Evolutionary conservation across 1,140 invertebrate species (phyloP).

Genomic region (Sycophila sp.): DNA sequence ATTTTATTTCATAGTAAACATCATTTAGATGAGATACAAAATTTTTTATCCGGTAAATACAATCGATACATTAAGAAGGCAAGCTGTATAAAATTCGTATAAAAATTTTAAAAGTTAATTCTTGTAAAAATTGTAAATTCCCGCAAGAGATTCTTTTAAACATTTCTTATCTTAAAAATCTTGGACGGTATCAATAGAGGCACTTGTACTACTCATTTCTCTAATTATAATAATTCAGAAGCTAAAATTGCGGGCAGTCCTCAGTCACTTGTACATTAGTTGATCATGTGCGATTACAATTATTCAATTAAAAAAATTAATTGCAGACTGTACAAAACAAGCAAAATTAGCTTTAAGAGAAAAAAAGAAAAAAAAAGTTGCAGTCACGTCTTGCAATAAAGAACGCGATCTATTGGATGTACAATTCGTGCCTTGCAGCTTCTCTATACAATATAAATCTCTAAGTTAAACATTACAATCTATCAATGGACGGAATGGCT

Average conservation of each 20-base stretch:
- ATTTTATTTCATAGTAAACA: constrained; percentile 21
- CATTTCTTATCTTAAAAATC: background rate
- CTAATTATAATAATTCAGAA: background rate
- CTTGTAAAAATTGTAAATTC: constrained; percentile 28
- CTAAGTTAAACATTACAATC: constrained; percentile 25
- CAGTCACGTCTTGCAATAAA: background rate
- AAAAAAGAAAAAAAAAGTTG: too few relatives aligned
- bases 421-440: background rate
- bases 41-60: constrained; percentile 10
- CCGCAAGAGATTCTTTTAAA: background rate
- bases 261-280: constrained; percentile 1
- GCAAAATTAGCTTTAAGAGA: background rate
- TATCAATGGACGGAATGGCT: constrained; percentile 44
- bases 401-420: constrained; percentile 1
- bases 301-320: constrained; percentile 10
- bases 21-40: constrained; percentile 15
- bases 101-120: constrained; percentile 38
- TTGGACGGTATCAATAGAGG: background rate
- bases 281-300: background rate
- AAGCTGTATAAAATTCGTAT: constrained; percentile 14
- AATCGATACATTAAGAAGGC: background rate
- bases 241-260: constrained; percentile 13
- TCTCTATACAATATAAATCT: constrained; percentile 29
- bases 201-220: background rate
- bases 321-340: background rate